A percentile compares a stretch with the other conserved stretches of the same genome.
Conservation (phyloP, 2,113 vertebrate species). For the Colinus virginianus region DNA sequence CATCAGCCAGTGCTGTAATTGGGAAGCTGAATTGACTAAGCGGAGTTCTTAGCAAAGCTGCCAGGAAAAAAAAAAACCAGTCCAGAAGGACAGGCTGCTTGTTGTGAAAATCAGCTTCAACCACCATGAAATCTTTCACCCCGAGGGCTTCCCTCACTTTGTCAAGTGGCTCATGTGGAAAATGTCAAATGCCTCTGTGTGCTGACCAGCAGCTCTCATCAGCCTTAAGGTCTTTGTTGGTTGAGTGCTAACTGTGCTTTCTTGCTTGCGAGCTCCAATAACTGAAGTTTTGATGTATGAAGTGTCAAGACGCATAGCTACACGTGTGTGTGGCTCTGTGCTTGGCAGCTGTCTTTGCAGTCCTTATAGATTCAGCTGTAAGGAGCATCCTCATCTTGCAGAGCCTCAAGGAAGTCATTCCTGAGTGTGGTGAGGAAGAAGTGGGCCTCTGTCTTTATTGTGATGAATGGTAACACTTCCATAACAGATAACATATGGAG, state of each 20-base stretch:
- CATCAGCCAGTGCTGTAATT: conserved; percentile 20
- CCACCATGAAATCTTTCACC: neutral
- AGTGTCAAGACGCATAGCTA: neutral
- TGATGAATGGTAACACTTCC: neutral
- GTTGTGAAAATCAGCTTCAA: conserved; percentile 29
- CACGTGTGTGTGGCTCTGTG: neutral
- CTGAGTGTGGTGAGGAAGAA: neutral
- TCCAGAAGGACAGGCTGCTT: neutral
- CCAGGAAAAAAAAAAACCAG: neutral
- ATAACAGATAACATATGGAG: neutral
- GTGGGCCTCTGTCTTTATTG: neutral
- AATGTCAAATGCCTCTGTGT: neutral
- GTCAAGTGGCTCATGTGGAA: neutral
- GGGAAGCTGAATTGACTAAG: conserved; percentile 52
- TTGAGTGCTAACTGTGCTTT: neutral
- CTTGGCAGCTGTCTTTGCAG: neutral
- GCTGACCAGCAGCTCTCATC: neutral
- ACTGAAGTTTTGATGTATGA: neutral
- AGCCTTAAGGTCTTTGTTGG: neutral
- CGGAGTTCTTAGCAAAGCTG: neutral
- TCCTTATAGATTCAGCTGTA: neutral
- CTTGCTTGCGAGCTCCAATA: neutral
- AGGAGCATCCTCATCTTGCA: neutral
- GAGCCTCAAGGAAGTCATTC: neutral
- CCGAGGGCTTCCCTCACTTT: neutral